Evolutionary conservation across 2,113 vertebrate species (phyloP).

Genomic region (Takifugu bimaculatus): DNA sequence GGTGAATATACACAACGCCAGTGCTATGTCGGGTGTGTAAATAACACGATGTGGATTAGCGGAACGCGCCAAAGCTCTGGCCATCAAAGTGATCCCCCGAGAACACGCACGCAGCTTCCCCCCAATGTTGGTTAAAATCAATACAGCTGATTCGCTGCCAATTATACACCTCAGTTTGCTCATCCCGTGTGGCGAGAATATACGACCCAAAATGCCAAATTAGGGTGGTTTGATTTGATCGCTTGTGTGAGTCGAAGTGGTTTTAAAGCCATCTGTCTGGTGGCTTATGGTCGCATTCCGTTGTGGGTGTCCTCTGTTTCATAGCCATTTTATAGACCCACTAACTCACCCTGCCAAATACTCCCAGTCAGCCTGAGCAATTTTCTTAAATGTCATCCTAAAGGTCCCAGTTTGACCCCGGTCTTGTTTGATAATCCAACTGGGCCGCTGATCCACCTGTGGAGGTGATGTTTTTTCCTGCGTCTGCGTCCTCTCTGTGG

Average conservation of each 20-base stretch:
- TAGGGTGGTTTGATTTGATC: no score
- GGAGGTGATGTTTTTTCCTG: no score
- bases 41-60: constrained; percentile 58
- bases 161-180: constrained; percentile 8
- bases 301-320: background rate
- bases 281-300: background rate
- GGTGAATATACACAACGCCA: constrained; percentile 40
- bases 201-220: no score
- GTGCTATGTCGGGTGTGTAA: constrained; percentile 41
- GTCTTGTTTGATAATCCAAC: no score
- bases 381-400: no score
- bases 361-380: no score
- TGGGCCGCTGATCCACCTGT: no score
- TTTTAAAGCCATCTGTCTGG: background rate
- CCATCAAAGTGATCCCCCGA: constrained; percentile 44
- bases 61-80: constrained; percentile 35
- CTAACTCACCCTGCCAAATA: no score
- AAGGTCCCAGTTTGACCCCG: no score
- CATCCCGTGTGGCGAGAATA: no score
- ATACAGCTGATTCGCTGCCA: constrained; percentile 30
- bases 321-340: background rate
- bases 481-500: no score
- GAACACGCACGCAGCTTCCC: constrained; percentile 10
- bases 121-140: constrained; percentile 12
- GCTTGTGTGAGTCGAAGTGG: no score